phyloP scores from a whole-genome alignment of 92 coral and sea anemone genomes.

The Umimayanthus chanpuru region DNA sequence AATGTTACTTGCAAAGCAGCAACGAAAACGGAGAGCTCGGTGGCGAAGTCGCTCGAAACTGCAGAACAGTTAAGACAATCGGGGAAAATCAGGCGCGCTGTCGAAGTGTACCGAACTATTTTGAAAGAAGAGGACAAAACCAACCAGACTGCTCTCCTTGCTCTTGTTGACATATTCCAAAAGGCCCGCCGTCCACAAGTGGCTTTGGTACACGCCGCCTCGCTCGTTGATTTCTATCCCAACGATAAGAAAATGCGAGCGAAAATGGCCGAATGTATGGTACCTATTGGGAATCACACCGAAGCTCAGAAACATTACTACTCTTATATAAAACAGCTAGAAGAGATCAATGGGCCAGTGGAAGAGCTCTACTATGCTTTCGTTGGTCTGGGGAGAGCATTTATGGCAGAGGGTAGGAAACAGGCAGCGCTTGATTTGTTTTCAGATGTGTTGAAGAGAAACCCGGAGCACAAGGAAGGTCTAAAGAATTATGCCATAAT shows the following conservation, averaged over 20 bases:
- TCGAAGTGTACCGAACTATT: conserved; percentile 38
- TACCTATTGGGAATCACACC: conserved; percentile 24
- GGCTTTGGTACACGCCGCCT: conserved; percentile 45
- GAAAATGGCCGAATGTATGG: conserved; percentile 49
- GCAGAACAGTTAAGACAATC: conserved; percentile 18
- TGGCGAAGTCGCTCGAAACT: neutral
- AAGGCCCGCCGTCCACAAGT: conserved; percentile 50
- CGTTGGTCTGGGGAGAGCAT: conserved; percentile 44
- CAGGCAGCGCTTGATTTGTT: conserved; percentile 32
- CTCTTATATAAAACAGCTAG: conserved; percentile 15
- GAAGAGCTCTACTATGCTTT: conserved; percentile 37
- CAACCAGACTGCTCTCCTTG: conserved; percentile 42
- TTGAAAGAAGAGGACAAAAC: conserved; percentile 36
- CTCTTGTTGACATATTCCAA: conserved; percentile 51
- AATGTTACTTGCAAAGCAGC: conserved; percentile 9
- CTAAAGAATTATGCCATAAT: conserved; percentile 46
- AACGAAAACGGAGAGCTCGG: neutral
- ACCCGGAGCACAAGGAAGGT: conserved; percentile 40
- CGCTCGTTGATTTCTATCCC: conserved; percentile 38
- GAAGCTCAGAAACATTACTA: conserved; percentile 32
- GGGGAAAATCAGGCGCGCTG: conserved; percentile 51
- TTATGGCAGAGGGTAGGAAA: conserved; percentile 44
- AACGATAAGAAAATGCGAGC: conserved; percentile 31
- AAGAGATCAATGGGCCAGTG: neutral
- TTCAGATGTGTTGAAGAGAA: conserved; percentile 44